Evolutionary conservation across 1,140 invertebrate genomes (phyloP), one percentile per base, ranked within the genome.

Genomic region (Papilio aristodemus): DNA sequence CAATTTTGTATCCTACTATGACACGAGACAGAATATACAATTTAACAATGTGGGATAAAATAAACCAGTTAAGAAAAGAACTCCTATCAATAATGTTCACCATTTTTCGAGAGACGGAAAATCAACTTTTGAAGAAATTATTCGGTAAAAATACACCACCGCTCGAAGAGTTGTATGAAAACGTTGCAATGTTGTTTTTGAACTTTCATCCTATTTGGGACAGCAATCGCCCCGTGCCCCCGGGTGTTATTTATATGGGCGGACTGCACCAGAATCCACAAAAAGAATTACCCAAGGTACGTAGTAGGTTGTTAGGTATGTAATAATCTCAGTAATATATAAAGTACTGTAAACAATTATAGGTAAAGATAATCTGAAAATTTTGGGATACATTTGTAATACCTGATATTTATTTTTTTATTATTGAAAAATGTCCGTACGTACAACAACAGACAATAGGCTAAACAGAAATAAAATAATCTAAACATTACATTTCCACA

Each of bases 131-230:
- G 37, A 77, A 54, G 50, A 73, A 57, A 72, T 69, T 87, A 77
- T 92, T 93, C 70, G 92, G 89, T 8, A 17, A 79, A 0, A 76
- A 86, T 70, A 68, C 87, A 17, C 88, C 92, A 4, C 43, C 74
- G 13, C n/a, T 93, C 0, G 70, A 70, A 0, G 88, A 92, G 67
- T 71, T 94, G 14, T 81, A 85, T 22, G 80, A 85, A 17, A 92
- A 92, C 75, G 80, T 92, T 0, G 90, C 91, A 41, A 77, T 95
- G 79, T 64, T 94, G 14, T 91, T 95, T 69, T 67, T 92, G 6
- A 93, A 92, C 71, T 79, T 79, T 11, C 88, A 93, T 86, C 89
- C 87, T 5, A 76, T 90, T n/a, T 86, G 92, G 73, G 79, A 85
- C 27, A 79, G 82, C 58, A 83, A 87, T 39, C 84, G 90, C 14